Percentiles rank a stretch among this genome's conserved stretches.
phyloP scores from a whole-genome alignment of 37 sponge, comb jelly and placozoan species.

The Axinella damicornis region DNA sequence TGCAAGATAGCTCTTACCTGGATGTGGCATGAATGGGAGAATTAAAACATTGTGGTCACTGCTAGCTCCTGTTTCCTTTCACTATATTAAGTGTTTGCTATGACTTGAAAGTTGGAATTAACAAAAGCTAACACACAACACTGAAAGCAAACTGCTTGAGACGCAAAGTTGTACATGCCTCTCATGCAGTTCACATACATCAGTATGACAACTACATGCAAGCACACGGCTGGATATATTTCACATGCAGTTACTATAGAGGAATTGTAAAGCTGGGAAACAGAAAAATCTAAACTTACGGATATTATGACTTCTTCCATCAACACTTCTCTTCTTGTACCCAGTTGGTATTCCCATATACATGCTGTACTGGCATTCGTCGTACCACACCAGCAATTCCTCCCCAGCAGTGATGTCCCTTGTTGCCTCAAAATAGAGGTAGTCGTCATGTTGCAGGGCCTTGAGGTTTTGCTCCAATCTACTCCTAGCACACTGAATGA shows the following conservation, averaged over 20 bases:
- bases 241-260: background rate
- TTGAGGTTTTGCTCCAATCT: conserved; percentile 77
- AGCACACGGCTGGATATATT: too few relatives aligned
- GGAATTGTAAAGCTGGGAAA: conserved; percentile 9
- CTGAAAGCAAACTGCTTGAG: too few relatives aligned
- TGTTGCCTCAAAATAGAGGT: conserved; percentile 76
- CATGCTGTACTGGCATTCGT: conserved; percentile 52
- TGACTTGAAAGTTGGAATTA: too few relatives aligned
- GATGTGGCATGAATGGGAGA: too few relatives aligned
- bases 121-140: too few relatives aligned
- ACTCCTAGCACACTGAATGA: conserved; percentile 82
- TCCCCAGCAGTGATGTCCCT: conserved; percentile 61
- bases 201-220: too few relatives aligned
- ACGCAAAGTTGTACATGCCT: too few relatives aligned
- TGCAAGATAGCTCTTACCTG: too few relatives aligned
- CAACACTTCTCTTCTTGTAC: background rate
- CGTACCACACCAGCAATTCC: conserved; percentile 94
- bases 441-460: conserved; percentile 60
- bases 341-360: conserved; percentile 66
- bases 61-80: too few relatives aligned
- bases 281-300: background rate
- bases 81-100: too few relatives aligned
- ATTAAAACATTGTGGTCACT: too few relatives aligned
- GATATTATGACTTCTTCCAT: background rate
- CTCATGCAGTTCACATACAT: too few relatives aligned